These are phyloP conservation scores for Crematogaster levior DNA, from an alignment of 2,888 invertebrate species.

Conservation along the genomic window DNA sequence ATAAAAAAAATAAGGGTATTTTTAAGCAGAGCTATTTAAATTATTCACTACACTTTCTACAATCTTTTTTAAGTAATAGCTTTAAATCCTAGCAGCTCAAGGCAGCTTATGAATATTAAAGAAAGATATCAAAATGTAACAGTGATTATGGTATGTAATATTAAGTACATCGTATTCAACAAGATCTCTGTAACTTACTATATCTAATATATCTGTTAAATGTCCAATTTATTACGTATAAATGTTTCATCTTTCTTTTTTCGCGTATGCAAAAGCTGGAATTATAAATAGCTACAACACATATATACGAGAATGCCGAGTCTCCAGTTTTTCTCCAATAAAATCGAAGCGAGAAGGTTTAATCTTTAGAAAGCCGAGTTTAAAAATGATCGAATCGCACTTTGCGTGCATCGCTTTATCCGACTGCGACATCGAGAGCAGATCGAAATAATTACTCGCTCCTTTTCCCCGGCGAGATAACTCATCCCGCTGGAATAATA, in stretches of 20 bases:
- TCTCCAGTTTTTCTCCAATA: background rate
- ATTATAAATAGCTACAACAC: background rate
- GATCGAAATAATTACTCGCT: slow-evolving; percentile 30
- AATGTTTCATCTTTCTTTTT: background rate
- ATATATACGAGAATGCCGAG: background rate
- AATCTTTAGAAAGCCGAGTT: background rate
- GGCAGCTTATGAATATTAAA: background rate
- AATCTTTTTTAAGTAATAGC: background rate
- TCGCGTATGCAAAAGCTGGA: background rate
- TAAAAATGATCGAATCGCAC: slow-evolving; percentile 24
- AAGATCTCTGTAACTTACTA: background rate
- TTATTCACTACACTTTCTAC: too few relatives aligned
- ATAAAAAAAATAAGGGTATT: background rate
- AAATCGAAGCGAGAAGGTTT: background rate
- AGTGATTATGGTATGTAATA: background rate
- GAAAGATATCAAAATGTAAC: background rate
- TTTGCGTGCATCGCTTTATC: background rate
- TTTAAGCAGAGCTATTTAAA: background rate
- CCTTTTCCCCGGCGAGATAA: background rate
- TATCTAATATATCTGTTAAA: background rate
- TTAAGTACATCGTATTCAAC: background rate
- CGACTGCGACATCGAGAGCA: background rate
- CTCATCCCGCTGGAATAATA: slow-evolving; percentile 38
- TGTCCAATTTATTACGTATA: background rate
- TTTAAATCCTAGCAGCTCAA: background rate